Evolutionary conservation across 2,888 invertebrate genomes (phyloP).

Genomic region (Protonemura montana): DNA sequence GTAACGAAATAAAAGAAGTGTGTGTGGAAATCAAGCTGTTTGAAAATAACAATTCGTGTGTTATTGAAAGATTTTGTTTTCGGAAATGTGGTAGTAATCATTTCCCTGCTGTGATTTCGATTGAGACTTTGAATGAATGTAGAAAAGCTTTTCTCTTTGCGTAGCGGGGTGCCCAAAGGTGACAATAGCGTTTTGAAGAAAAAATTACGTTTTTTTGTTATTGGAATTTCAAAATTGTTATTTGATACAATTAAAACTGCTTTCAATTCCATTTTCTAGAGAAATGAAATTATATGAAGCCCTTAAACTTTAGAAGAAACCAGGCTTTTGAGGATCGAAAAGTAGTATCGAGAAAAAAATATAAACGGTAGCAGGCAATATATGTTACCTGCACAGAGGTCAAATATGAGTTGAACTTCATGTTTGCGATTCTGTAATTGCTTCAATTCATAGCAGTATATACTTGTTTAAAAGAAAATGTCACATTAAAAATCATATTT

Average conservation of each 20-base stretch:
- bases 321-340: too few species aligned
- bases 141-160: background rate
- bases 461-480: too few species aligned
- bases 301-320: too few species aligned
- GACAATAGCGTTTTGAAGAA: too few species aligned
- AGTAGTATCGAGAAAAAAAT: too few species aligned
- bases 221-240: background rate
- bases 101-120: background rate
- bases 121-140: background rate
- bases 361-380: too few species aligned
- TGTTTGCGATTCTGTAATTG: too few species aligned
- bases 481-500: too few species aligned
- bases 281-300: background rate
- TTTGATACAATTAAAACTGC: background rate
- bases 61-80: background rate
- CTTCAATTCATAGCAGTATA: too few species aligned
- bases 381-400: too few species aligned
- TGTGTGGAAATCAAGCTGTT: background rate
- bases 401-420: too few species aligned
- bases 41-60: background rate
- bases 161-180: too few species aligned
- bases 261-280: background rate
- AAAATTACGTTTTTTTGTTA: background rate
- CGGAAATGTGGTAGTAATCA: background rate
- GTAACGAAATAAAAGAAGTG: background rate